Percentiles rank a stretch among this genome's conserved stretches.
These are phyloP conservation scores for Schlechtendalia chinensis DNA, from an alignment of 1,140 invertebrate genomes.

Conservation along the genomic window DNA sequence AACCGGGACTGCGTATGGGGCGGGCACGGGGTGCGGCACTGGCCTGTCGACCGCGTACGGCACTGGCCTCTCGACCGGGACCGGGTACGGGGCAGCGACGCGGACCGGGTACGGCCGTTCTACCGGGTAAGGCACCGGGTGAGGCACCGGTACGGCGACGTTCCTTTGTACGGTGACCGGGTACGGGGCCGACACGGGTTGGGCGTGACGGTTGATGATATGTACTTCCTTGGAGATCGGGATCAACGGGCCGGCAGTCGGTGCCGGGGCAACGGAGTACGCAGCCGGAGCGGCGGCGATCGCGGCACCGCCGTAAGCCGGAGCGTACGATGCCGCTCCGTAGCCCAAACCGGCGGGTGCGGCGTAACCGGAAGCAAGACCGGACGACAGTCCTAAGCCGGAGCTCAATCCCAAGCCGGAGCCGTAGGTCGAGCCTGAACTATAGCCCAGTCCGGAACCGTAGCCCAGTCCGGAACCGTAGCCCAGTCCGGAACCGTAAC, in stretches of 20 bases:
- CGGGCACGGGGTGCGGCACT: constrained; percentile 24
- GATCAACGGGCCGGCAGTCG: constrained; percentile 15
- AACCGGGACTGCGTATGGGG: constrained; percentile 37
- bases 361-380: neutral
- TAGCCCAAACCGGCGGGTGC: neutral
- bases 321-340: neutral
- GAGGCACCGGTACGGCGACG: constrained; percentile 49
- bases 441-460: neutral
- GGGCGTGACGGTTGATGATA: constrained; percentile 42
- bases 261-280: neutral
- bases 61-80: constrained; percentile 42
- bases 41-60: constrained; percentile 45
- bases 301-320: neutral
- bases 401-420: neutral
- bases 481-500: neutral
- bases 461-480: neutral
- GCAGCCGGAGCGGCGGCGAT: neutral
- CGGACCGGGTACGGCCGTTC: constrained; percentile 46
- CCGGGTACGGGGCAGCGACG: constrained; percentile 46
- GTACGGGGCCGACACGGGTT: constrained; percentile 47
- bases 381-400: neutral
- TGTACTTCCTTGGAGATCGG: constrained; percentile 33
- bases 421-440: neutral
- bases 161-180: constrained; percentile 32
- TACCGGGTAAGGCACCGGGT: constrained; percentile 48